A percentile compares a stretch with the other conserved stretches of the same genome.
Conservation (phyloP, 2,797 vertebrate genomes). For the Falco peregrinus region DNA sequence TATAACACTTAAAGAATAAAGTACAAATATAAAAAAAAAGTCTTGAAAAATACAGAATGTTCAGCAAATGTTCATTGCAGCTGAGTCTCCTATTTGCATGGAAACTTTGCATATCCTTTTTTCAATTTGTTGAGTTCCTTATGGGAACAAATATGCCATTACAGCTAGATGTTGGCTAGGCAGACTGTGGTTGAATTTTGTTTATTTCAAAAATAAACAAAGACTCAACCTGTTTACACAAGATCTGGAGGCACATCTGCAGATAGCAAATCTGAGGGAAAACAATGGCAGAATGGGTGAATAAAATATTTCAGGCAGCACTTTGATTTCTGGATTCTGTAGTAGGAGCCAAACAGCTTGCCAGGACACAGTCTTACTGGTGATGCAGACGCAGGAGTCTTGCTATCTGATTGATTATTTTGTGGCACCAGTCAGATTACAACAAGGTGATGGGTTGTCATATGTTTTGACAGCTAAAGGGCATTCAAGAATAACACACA, state of each 20-base stretch:
- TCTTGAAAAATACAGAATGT: background rate
- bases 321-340: conserved; percentile 14
- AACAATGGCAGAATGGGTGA: conserved; percentile 5
- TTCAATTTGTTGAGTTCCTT: background rate
- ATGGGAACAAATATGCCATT: conserved; percentile 8
- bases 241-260: background rate
- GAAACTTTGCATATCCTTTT: background rate
- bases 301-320: background rate
- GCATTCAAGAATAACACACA: background rate
- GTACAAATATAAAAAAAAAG: background rate
- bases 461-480: background rate
- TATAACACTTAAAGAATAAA: background rate
- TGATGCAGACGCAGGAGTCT: background rate
- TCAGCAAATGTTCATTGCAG: background rate
- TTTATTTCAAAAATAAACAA: conserved; percentile 33
- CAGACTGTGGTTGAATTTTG: background rate
- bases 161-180: background rate
- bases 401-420: background rate
- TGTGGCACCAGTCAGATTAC: background rate
- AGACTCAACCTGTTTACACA: background rate
- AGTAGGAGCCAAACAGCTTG: background rate
- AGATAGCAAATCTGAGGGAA: background rate
- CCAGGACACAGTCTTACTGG: background rate
- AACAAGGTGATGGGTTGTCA: background rate
- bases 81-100: background rate